Conservation (phyloP, 2,113 vertebrate species). For the Taxidea taxus region DNA sequence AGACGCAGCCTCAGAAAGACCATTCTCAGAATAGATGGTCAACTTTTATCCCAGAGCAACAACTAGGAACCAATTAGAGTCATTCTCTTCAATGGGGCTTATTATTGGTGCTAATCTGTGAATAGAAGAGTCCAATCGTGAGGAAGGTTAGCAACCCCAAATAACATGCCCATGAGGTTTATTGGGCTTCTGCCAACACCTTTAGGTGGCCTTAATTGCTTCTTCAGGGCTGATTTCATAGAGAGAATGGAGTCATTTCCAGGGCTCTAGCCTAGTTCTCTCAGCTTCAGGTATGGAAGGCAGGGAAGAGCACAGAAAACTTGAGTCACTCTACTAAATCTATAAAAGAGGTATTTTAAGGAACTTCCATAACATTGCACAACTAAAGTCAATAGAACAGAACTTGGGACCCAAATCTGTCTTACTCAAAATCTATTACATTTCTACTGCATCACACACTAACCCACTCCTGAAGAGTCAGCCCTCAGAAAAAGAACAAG, state of each 20-base stretch:
- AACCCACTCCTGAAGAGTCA: not conserved
- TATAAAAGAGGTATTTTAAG: not conserved
- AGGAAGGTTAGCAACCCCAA: slow-evolving; percentile 39
- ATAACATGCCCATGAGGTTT: not conserved
- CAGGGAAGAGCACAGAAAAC: not conserved
- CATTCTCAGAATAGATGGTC: not conserved
- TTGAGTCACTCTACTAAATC: not conserved
- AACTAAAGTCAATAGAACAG: not conserved
- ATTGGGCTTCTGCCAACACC: slow-evolving; percentile 36
- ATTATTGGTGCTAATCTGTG: slow-evolving; percentile 24
- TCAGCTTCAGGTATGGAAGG: not conserved
- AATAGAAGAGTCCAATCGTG: slow-evolving; percentile 3
- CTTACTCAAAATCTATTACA: not conserved
- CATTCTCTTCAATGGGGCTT: slow-evolving; percentile 18
- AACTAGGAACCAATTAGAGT: slow-evolving; percentile 34
- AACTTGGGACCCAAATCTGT: not conserved
- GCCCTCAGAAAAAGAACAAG: not conserved
- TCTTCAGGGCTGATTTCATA: slow-evolving; percentile 27
- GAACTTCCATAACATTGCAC: not conserved
- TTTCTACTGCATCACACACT: not conserved
- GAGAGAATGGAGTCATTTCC: not conserved
- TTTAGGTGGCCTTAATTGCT: not conserved
- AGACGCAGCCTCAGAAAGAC: not conserved
- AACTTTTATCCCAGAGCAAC: slow-evolving; percentile 24
- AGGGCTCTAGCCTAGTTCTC: not conserved